Evolutionary conservation across 2,797 vertebrate species (phyloP).

Genomic region (Hippopotamyrus pictus): DNA sequence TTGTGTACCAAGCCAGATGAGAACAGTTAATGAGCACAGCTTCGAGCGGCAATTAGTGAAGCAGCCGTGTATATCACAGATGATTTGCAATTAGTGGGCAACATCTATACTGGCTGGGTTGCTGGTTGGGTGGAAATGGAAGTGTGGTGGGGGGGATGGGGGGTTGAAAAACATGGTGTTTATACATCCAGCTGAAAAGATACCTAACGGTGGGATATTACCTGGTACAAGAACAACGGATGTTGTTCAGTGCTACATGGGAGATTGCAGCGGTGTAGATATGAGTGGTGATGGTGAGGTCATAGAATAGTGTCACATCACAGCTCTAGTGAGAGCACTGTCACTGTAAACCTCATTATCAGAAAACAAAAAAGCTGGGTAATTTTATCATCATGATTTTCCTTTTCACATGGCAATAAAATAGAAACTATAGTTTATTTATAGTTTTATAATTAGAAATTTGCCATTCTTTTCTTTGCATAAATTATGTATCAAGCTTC

Average conservation of each 20-base stretch:
- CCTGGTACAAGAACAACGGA: neutral
- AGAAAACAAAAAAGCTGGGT: neutral
- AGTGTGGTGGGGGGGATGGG: slow-evolving; percentile 1
- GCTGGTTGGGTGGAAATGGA: slow-evolving; percentile 16
- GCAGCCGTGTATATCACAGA: slow-evolving; percentile 76
- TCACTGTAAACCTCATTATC: slow-evolving; percentile 2
- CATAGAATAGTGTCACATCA: neutral
- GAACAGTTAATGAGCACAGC: slow-evolving; percentile 90
- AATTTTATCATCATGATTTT: neutral
- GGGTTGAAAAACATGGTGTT: slow-evolving; percentile 24
- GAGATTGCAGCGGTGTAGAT: neutral
- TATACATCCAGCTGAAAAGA: slow-evolving; percentile 30
- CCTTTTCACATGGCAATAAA: neutral
- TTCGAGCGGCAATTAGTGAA: slow-evolving; percentile 84
- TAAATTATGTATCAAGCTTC: neutral
- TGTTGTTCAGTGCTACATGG: neutral
- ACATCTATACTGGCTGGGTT: slow-evolving; percentile 40
- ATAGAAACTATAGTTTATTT: neutral
- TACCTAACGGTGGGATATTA: slow-evolving; percentile 14
- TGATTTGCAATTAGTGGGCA: slow-evolving; percentile 77
- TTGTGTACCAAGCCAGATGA: slow-evolving; percentile 86
- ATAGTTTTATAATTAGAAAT: neutral
- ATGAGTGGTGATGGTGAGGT: neutral
- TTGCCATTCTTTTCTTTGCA: neutral
- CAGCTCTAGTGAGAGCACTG: neutral